These are phyloP conservation scores for Acholoe squamosa DNA, from an alignment of 2,888 invertebrate genomes.

Conservation along the genomic window DNA sequence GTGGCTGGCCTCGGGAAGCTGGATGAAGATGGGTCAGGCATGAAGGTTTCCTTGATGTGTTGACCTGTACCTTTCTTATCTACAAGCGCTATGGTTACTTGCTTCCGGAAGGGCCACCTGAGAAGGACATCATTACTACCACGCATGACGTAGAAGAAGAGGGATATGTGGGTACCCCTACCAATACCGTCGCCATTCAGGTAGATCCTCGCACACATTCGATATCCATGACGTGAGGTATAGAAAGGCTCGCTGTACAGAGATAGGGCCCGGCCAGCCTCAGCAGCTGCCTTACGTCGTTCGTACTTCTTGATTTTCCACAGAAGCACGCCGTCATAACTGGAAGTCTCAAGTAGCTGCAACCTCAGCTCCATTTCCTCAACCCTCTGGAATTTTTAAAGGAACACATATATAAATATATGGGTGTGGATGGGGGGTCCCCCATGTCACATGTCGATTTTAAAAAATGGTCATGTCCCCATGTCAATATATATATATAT, in stretches of 20 bases:
- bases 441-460: too few relatives aligned
- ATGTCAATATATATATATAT: too few relatives aligned
- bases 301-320: slow-evolving; percentile 80
- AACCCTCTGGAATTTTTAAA: too few relatives aligned
- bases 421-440: too few relatives aligned
- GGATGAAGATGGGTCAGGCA: slow-evolving; percentile 78
- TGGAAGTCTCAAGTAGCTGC: slow-evolving; percentile 74
- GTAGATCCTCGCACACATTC: slow-evolving; percentile 81
- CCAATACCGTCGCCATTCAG: slow-evolving; percentile 81
- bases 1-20: slow-evolving; percentile 76
- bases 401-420: too few relatives aligned
- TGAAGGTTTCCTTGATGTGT: slow-evolving; percentile 78
- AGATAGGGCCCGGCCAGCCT: slow-evolving; percentile 75
- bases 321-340: slow-evolving; percentile 77
- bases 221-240: slow-evolving; percentile 77
- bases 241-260: slow-evolving; percentile 82
- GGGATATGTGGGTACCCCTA: slow-evolving; percentile 76
- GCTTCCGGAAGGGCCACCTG: slow-evolving; percentile 79
- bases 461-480: too few relatives aligned
- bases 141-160: slow-evolving; percentile 80
- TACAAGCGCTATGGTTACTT: slow-evolving; percentile 77
- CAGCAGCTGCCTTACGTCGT: slow-evolving; percentile 76
- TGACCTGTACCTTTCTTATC: slow-evolving; percentile 76
- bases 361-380: slow-evolving; percentile 78
- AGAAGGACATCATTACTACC: slow-evolving; percentile 79